Percentiles rank a stretch among this genome's conserved stretches.
Evolutionary conservation across 92 coral and sea anemone genomes (phyloP).

Genomic region (Desmophyllum pertusum): DNA sequence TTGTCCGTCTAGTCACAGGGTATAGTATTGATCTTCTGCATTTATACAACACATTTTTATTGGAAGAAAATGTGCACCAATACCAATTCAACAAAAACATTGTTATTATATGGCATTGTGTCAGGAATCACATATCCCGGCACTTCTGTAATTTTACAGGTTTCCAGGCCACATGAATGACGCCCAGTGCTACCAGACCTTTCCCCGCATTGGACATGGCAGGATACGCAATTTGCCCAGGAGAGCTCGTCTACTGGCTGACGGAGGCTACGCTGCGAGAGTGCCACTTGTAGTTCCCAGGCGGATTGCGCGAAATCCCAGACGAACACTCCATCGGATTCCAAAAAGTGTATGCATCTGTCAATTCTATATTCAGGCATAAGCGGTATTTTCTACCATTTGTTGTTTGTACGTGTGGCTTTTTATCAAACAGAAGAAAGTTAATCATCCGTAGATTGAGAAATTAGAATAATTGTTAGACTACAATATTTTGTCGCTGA

Average conservation of each 20-base stretch:
- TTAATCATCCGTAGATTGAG: constrained; percentile 8
- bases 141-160: too few species aligned
- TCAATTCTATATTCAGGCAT: constrained; percentile 27
- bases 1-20: constrained; percentile 40
- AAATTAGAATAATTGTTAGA: too few species aligned
- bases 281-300: constrained; percentile 26
- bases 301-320: constrained; percentile 15
- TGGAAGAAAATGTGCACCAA: neutral
- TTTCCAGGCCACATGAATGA: constrained; percentile 49
- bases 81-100: too few species aligned
- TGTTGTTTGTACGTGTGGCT: constrained; percentile 31
- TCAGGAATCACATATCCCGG: too few species aligned
- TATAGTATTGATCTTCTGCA: neutral
- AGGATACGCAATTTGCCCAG: constrained; percentile 22
- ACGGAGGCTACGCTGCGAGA: constrained; percentile 42
- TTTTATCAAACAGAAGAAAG: constrained; percentile 23
- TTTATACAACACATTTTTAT: neutral
- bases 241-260: constrained; percentile 32
- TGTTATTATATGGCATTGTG: too few species aligned
- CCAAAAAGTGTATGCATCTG: constrained; percentile 17
- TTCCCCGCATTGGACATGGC: constrained; percentile 26
- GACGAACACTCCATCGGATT: constrained; percentile 26
- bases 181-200: too few species aligned
- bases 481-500: too few species aligned
- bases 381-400: constrained; percentile 24